Conservation (phyloP, 2,888 invertebrate genomes). For the Nasonia oneida region DNA sequence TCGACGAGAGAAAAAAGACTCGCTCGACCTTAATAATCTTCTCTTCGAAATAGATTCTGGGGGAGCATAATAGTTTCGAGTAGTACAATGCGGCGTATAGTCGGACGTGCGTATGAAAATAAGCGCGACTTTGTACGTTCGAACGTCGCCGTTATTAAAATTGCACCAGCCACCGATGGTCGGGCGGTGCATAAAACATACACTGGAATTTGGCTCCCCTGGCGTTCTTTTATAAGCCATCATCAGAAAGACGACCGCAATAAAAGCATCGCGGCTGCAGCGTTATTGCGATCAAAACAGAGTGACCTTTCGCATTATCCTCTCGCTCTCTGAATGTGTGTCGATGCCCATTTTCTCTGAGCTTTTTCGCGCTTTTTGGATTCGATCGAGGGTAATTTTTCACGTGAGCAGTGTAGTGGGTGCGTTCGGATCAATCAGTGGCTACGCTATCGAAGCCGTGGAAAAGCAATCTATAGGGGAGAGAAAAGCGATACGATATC, state of each 20-base stretch:
- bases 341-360: neutral
- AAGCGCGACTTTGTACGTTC: neutral
- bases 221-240: neutral
- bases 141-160: neutral
- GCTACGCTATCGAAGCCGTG: neutral
- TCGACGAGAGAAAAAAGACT: neutral
- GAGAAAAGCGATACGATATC: constrained; percentile 35
- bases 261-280: neutral
- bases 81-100: neutral
- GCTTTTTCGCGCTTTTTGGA: no score
- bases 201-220: neutral
- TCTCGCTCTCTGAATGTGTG: neutral
- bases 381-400: no score
- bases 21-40: no score
- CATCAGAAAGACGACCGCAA: neutral
- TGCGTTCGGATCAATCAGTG: constrained; percentile 18
- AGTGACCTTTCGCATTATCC: constrained; percentile 13
- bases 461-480: constrained; percentile 29
- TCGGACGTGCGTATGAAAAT: neutral
- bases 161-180: neutral
- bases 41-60: no score
- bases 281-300: neutral
- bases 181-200: neutral
- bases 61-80: neutral
- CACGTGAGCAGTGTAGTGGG: neutral